These are phyloP conservation scores for Goniozus legneri DNA, from an alignment of 1,140 invertebrate species.

Conservation along the genomic window DNA sequence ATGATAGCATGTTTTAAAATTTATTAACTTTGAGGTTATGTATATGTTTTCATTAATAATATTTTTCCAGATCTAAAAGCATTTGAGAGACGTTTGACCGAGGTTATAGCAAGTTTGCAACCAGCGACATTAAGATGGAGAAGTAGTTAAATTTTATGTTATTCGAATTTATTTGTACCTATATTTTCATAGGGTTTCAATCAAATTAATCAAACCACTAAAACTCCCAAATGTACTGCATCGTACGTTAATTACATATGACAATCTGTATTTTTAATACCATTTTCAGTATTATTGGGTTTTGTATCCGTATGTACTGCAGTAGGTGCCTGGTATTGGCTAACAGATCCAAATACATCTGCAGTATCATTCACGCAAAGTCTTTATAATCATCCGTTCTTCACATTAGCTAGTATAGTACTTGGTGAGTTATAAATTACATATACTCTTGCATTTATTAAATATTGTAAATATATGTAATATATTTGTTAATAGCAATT, in stretches of 20 bases:
- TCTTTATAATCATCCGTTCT: slow-evolving; percentile 92
- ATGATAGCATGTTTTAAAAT: slow-evolving; percentile 1
- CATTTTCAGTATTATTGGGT: slow-evolving; percentile 75
- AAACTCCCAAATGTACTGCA: not conserved
- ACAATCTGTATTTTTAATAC: slow-evolving; percentile 1
- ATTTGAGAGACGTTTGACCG: slow-evolving; percentile 90
- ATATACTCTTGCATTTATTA: not conserved
- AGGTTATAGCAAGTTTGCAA: slow-evolving; percentile 92
- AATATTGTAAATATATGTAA: slow-evolving; percentile 7
- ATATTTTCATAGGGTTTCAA: not conserved
- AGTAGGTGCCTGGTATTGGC: slow-evolving; percentile 90
- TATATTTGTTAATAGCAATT: slow-evolving; percentile 10
- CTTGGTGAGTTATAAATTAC: slow-evolving; percentile 60
- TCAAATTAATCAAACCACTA: not conserved
- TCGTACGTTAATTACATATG: not conserved
- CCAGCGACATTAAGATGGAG: slow-evolving; percentile 90
- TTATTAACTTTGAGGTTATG: slow-evolving; percentile 14
- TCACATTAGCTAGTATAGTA: slow-evolving; percentile 83
- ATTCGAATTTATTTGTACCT: slow-evolving; percentile 4
- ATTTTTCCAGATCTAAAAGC: slow-evolving; percentile 89
- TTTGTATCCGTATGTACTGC: slow-evolving; percentile 85
- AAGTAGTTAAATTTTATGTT: no score
- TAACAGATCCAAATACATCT: slow-evolving; percentile 85
- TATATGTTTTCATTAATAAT: slow-evolving; percentile 9
- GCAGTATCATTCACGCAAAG: slow-evolving; percentile 87